Conservation (phyloP, 2,888 invertebrate species). For the Petrolisthes cinctipes region DNA sequence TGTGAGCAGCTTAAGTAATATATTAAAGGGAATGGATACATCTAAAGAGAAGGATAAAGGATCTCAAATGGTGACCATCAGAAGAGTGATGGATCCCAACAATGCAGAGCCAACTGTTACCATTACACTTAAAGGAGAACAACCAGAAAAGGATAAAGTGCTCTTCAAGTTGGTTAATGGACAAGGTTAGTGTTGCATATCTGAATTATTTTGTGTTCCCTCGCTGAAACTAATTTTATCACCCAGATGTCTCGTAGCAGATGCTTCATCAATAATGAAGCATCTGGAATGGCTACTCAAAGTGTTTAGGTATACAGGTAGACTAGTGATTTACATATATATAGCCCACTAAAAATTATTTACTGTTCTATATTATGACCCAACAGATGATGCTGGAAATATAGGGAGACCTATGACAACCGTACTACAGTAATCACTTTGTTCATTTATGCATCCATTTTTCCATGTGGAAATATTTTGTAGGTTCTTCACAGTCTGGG, state of each 20-base stretch:
- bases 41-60: conserved; percentile 61
- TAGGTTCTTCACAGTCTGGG: too few species aligned
- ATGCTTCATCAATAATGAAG: too few species aligned
- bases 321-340: too few species aligned
- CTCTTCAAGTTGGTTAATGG: conserved; percentile 77
- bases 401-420: too few species aligned
- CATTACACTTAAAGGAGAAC: conserved; percentile 77
- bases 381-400: too few species aligned
- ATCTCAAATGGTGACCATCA: conserved; percentile 78
- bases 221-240: not conserved
- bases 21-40: conserved; percentile 61
- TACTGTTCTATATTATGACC: too few species aligned
- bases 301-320: not conserved
- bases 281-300: too few species aligned
- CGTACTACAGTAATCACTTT: too few species aligned
- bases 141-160: conserved; percentile 81
- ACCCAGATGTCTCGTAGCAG: not conserved
- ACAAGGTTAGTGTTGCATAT: conserved; percentile 68
- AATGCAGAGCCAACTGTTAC: conserved; percentile 79
- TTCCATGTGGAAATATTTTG: too few species aligned
- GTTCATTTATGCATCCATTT: too few species aligned
- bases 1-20: conserved; percentile 54
- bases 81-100: conserved; percentile 78
- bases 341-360: too few species aligned
- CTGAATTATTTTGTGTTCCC: not conserved